These are phyloP conservation scores for Nemotelus pantherinus DNA, from an alignment of 2,888 invertebrate species.

Conservation along the genomic window DNA sequence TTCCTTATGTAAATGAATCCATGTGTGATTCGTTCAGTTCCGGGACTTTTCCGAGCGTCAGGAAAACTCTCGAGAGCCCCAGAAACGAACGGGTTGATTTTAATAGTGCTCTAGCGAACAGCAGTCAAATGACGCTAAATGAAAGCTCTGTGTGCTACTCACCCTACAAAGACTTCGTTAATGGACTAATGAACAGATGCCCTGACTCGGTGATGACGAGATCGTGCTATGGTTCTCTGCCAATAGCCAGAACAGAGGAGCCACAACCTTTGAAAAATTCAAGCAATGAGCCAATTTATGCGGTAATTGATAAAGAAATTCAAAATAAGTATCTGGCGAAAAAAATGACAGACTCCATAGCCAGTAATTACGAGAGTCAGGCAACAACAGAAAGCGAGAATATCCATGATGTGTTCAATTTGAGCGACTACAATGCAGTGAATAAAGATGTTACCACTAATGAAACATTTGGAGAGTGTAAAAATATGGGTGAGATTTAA, in stretches of 20 bases:
- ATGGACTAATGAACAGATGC: not conserved
- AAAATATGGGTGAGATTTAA: no score
- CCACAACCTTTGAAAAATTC: not conserved
- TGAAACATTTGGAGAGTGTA: no score
- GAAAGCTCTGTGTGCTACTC: slow-evolving; percentile 42
- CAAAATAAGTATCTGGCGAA: slow-evolving; percentile 21
- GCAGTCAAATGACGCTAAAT: slow-evolving; percentile 48
- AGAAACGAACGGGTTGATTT: not conserved
- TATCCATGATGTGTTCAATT: slow-evolving; percentile 17
- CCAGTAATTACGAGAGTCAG: not conserved
- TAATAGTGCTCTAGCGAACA: slow-evolving; percentile 6
- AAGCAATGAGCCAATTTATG: slow-evolving; percentile 40
- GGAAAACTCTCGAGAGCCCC: not conserved
- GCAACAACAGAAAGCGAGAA: not conserved
- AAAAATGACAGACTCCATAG: not conserved
- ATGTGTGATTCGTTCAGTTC: slow-evolving; percentile 14
- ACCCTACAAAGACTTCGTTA: slow-evolving; percentile 7
- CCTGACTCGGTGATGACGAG: slow-evolving; percentile 58
- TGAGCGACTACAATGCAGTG: slow-evolving; percentile 56
- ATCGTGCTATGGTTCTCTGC: slow-evolving; percentile 63
- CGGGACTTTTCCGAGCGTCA: not conserved
- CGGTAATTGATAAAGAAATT: slow-evolving; percentile 36
- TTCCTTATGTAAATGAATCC: not conserved
- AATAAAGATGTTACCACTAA: not conserved
- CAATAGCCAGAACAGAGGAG: slow-evolving; percentile 51